Base-by-base conservation (phyloP, 2,888 invertebrate species). In the Leptopilina drosophilae region DNA sequence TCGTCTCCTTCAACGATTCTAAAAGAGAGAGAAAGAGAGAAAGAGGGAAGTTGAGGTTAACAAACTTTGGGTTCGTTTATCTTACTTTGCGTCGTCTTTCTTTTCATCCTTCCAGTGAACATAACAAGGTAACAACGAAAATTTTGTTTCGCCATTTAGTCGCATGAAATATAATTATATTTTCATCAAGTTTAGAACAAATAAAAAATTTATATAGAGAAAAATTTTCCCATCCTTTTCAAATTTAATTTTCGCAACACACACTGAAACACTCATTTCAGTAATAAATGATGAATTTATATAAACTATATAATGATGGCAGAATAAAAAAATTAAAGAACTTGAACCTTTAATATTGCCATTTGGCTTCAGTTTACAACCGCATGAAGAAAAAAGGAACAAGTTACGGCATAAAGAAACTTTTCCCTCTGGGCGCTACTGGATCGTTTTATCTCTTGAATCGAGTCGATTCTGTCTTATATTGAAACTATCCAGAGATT, bases 1-100 rank as follows among this genome's bases (percentile, higher is more conserved):
- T 56, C 33, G 56, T 56, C 69, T 73, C 53, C 49, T 49, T 26
- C 53, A 53, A 56, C 76, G 65, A 53, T 69, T 76, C 40, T 42
- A 80, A 79, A 20, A 20, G 20, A 33, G 33, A 33, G 33, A 33
- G 33, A 33, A 33, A 33, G 78, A 66, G 77, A 83, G 79, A 80
- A 42, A 79, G 81, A 77, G 82, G 66, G 77, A 80, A 82, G 80
- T 62, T 77, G 82, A 79, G 83, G 83, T 83, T 83, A 82, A 82
- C 82, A 83, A 83, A 83, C 83, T 83, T 42, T 83, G 80, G 78
- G 81, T 83, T 81, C 83, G 83, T 81, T 83, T 80, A 80, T 81
- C 82, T 82, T 81, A 81, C 81, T 82, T 80, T 82, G 80, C 78
- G 80, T 80, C 79, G 83, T 81, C 82, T 80, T 82, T 78, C 80